phyloP scores from a whole-genome alignment of 2,888 invertebrate genomes.

The Drosophila heteroneura region DNA sequence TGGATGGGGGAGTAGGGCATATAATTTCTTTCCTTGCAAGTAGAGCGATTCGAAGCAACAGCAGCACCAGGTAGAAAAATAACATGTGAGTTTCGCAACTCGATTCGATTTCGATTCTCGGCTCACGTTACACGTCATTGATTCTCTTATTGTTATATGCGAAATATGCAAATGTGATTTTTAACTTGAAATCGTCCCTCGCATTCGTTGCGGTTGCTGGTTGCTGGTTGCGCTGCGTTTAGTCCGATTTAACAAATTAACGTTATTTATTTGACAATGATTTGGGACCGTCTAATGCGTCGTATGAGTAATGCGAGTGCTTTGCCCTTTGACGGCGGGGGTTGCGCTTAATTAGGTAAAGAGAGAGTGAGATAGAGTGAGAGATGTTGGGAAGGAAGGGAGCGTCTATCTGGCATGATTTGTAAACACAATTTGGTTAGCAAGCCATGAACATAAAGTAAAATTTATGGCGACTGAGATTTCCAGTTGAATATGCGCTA shows the following conservation, averaged over 20 bases:
- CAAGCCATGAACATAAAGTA: constrained; percentile 79
- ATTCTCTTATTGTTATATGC: constrained; percentile 78
- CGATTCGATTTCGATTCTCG: constrained; percentile 34
- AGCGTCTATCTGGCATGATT: constrained; percentile 66
- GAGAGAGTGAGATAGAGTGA: constrained; percentile 6
- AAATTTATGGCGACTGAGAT: constrained; percentile 78
- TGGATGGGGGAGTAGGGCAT: background rate
- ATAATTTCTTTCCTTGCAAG: constrained; percentile 54
- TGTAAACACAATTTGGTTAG: constrained; percentile 76
- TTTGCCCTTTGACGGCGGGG: constrained; percentile 47
- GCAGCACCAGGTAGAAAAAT: constrained; percentile 32
- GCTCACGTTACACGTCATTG: constrained; percentile 75
- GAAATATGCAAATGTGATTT: constrained; percentile 80
- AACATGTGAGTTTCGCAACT: constrained; percentile 21
- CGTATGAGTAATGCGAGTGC: constrained; percentile 77
- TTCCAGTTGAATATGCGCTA: constrained; percentile 59
- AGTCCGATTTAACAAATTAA: constrained; percentile 74
- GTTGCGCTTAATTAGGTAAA: constrained; percentile 60
- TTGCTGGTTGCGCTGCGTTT: constrained; percentile 6
- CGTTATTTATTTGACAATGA: constrained; percentile 79
- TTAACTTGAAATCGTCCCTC: constrained; percentile 35
- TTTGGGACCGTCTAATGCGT: constrained; percentile 69
- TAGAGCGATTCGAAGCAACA: constrained; percentile 54
- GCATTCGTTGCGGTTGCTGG: constrained; percentile 4
- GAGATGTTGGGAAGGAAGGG: background rate